These are phyloP conservation scores for Oryzias celebensis DNA, from an alignment of 2,113 vertebrate genomes.

Conservation along the genomic window DNA sequence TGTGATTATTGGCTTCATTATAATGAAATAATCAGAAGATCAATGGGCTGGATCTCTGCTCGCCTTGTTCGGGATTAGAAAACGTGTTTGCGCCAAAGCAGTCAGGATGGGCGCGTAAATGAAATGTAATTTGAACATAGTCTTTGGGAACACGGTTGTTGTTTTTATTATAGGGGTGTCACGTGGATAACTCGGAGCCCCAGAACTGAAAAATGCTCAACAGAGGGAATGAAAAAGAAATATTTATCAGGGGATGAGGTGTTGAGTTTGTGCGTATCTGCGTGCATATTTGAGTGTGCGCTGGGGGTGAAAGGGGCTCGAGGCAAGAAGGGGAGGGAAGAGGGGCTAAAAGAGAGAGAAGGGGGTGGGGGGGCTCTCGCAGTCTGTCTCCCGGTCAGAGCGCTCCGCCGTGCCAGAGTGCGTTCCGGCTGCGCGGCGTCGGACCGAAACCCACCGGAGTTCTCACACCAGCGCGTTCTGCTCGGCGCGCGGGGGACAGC, in stretches of 20 bases:
- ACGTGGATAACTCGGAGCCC: not conserved
- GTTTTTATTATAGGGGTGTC: not conserved
- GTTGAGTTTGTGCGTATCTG: conserved; percentile 9
- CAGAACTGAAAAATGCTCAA: not conserved
- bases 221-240: not conserved
- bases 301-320: conserved; percentile 25
- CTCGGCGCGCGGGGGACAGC: conserved; percentile 28
- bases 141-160: not conserved
- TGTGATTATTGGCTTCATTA: conserved; percentile 79
- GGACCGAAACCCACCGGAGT: conserved; percentile 66
- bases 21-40: conserved; percentile 79
- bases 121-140: no score
- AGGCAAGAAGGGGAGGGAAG: conserved; percentile 10
- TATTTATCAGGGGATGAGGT: conserved; percentile 8
- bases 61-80: conserved; percentile 46
- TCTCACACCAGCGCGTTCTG: conserved; percentile 56
- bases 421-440: conserved; percentile 69
- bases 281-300: conserved; percentile 29
- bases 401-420: conserved; percentile 62
- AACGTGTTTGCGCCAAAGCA: no score
- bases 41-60: conserved; percentile 65
- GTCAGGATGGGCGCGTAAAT: no score
- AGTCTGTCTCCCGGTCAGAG: conserved; percentile 62
- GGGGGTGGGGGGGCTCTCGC: conserved; percentile 47
- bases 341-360: conserved; percentile 12